These are phyloP conservation scores for Thinocorus orbignyianus DNA, from an alignment of 2,113 vertebrate genomes.

Conservation along the genomic window DNA sequence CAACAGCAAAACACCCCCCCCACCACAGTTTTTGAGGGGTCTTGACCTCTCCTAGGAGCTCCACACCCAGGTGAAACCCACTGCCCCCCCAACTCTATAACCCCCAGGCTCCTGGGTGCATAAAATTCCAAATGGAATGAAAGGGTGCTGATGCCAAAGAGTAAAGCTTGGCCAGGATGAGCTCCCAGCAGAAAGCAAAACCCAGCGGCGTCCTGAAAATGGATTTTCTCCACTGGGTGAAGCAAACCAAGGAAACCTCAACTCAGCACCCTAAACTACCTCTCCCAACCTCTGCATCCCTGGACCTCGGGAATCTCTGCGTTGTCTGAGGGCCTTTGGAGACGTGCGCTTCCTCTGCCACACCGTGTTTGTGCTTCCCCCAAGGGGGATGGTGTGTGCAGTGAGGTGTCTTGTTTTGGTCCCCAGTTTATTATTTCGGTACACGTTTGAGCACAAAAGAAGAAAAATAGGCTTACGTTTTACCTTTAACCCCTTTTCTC, in stretches of 20 bases:
- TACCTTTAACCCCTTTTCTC: neutral
- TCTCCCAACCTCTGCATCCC: neutral
- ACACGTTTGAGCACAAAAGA: neutral
- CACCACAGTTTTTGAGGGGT: neutral
- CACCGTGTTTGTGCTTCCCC: neutral
- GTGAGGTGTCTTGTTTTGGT: neutral
- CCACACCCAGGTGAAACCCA: neutral
- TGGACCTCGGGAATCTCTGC: neutral
- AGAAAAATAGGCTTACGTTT: neutral
- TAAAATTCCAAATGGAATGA: accelerated
- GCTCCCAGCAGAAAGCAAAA: neutral
- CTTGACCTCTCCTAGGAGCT: neutral
- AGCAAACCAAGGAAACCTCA: constrained; percentile 33
- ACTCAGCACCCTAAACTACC: neutral
- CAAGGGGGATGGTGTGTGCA: neutral
- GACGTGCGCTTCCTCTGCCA: neutral
- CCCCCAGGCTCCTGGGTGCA: accelerated
- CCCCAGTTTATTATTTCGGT: neutral
- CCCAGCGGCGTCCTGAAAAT: neutral
- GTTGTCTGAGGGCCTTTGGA: neutral
- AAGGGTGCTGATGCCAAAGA: accelerated
- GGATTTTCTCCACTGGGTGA: neutral
- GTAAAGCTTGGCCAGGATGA: neutral
- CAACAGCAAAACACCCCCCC: neutral
- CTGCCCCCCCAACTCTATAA: neutral